Conservation (phyloP, 1,140 invertebrate species). For the Aphidius ervi region DNA sequence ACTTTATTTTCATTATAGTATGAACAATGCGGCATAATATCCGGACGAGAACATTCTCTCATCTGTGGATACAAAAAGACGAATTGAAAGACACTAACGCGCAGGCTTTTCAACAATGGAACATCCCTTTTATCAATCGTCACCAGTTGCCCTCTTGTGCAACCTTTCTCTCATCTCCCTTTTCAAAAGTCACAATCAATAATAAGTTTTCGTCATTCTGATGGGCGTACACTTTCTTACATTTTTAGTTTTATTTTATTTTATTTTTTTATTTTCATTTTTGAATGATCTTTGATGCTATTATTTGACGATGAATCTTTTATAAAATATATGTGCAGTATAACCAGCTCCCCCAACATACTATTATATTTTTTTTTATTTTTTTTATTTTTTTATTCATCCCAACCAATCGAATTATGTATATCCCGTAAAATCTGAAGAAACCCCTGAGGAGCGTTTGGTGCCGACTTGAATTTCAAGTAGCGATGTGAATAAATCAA, state of each 20-base stretch:
- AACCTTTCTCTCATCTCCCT: neutral
- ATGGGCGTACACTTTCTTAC: slow-evolving; percentile 1
- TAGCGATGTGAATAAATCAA: slow-evolving; percentile 36
- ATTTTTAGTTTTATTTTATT: neutral
- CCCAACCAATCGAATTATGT: too few species aligned
- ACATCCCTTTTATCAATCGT: slow-evolving; percentile 33
- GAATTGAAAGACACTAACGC: slow-evolving; percentile 10
- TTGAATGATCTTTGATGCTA: too few species aligned
- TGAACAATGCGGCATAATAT: slow-evolving; percentile 32
- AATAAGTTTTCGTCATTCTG: slow-evolving; percentile 27
- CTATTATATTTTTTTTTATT: too few species aligned
- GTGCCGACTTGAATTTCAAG: slow-evolving; percentile 31
- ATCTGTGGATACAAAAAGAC: neutral
- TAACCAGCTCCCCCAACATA: too few species aligned
- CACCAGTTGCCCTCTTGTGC: slow-evolving; percentile 23
- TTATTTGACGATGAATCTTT: too few species aligned
- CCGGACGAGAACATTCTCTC: slow-evolving; percentile 15
- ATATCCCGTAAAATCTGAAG: too few species aligned
- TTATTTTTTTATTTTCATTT: neutral
- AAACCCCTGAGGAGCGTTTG: too few species aligned
- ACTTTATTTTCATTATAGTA: slow-evolving; percentile 26
- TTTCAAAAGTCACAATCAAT: slow-evolving; percentile 26
- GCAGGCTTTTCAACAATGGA: slow-evolving; percentile 18
- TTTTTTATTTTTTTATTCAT: too few species aligned
- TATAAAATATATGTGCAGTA: too few species aligned